phyloP scores from a whole-genome alignment of 2,797 vertebrate genomes.

The Sebastes umbrosus region DNA sequence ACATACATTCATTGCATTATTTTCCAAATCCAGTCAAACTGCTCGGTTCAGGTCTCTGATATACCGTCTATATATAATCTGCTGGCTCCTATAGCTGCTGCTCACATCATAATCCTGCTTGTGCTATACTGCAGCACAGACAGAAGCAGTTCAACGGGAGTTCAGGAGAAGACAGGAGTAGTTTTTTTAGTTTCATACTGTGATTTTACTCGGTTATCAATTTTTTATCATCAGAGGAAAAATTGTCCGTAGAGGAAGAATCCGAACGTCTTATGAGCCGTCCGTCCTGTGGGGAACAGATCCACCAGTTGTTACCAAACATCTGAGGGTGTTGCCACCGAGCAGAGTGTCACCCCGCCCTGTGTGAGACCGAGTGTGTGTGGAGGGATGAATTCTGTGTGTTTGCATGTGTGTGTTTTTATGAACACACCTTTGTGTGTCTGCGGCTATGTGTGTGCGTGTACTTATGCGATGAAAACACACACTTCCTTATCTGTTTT shows the following conservation, averaged over 20 bases:
- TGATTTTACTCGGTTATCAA: slow-evolving; percentile 21
- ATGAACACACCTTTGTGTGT: slow-evolving; percentile 28
- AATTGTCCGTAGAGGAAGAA: neutral
- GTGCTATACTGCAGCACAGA: slow-evolving; percentile 39
- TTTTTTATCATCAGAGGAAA: slow-evolving; percentile 27
- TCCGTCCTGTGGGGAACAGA: neutral
- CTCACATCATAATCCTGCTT: slow-evolving; percentile 42
- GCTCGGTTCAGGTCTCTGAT: slow-evolving; percentile 19
- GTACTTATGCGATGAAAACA: slow-evolving; percentile 13
- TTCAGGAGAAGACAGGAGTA: slow-evolving; percentile 40
- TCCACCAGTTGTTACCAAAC: slow-evolving; percentile 45
- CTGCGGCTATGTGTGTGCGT: neutral
- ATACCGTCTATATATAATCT: slow-evolving; percentile 32
- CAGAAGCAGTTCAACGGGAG: slow-evolving; percentile 54
- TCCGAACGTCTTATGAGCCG: neutral
- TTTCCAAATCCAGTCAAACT: slow-evolving; percentile 22
- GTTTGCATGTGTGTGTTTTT: slow-evolving; percentile 1
- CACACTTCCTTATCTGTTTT: slow-evolving; percentile 32
- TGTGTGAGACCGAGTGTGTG: slow-evolving; percentile 12
- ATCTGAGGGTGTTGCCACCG: slow-evolving; percentile 6
- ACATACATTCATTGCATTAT: neutral
- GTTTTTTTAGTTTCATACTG: slow-evolving; percentile 1
- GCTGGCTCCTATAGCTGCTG: slow-evolving; percentile 24
- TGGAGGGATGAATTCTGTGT: slow-evolving; percentile 15
- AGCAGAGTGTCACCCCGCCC: slow-evolving; percentile 29